These are phyloP conservation scores for Axinella damicornis DNA, from an alignment of 37 sponge, comb jelly and placozoan species.

Conservation along the genomic window DNA sequence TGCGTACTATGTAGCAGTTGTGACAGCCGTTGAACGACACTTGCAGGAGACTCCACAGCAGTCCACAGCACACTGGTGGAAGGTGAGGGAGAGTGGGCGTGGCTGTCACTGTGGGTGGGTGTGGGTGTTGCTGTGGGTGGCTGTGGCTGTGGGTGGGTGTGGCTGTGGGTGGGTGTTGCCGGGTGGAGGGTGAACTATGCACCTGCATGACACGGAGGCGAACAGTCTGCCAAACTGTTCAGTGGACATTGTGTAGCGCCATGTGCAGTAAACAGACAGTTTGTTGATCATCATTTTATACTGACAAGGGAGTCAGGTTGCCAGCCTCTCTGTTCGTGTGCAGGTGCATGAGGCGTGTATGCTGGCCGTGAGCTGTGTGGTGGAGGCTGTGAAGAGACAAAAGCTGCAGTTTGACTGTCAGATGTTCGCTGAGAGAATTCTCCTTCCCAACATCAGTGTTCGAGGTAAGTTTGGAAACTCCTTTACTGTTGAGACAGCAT, in stretches of 20 bases:
- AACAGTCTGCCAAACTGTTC: too few species aligned
- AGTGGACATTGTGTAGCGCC: neutral
- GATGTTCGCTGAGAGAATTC: conserved; percentile 32
- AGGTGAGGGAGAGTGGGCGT: too few species aligned
- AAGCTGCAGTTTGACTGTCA: conserved; percentile 40
- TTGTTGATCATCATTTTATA: too few species aligned
- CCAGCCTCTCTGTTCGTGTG: neutral
- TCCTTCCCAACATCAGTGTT: conserved; percentile 41
- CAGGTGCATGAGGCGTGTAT: conserved; percentile 79
- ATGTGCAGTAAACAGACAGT: neutral
- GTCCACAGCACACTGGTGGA: conserved; percentile 40
- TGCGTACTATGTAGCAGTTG: conserved; percentile 30
- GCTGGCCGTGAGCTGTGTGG: conserved; percentile 33
- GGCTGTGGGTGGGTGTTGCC: too few species aligned
- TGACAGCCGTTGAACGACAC: conserved; percentile 50
- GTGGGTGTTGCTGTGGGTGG: too few species aligned
- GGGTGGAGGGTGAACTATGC: too few species aligned
- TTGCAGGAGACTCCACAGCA: conserved; percentile 31
- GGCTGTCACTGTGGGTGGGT: too few species aligned
- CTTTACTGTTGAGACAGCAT: too few species aligned
- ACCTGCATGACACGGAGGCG: too few species aligned
- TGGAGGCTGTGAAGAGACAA: conserved; percentile 19
- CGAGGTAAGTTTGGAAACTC: too few species aligned
- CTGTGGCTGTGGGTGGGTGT: too few species aligned
- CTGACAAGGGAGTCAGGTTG: too few species aligned